phyloP scores from a whole-genome alignment of 2,113 vertebrate species.

The Ginglymostoma cirratum region DNA sequence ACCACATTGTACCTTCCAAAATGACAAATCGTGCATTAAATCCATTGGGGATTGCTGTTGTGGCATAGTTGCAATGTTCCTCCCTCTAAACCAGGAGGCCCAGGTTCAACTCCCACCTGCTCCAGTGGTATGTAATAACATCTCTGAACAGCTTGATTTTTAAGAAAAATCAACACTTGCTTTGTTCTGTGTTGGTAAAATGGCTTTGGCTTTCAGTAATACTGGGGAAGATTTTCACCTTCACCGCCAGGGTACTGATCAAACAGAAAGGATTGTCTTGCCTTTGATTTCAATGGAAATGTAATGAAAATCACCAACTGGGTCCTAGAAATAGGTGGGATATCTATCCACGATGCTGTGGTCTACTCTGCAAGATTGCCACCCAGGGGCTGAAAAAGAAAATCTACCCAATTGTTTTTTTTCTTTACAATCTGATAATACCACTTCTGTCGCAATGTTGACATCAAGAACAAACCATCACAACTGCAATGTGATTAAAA shows the following conservation, averaged over 20 bases:
- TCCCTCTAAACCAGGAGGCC: too few relatives aligned
- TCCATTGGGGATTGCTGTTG: neutral
- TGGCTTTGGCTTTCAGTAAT: neutral
- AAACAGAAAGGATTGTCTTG: neutral
- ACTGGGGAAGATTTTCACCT: neutral
- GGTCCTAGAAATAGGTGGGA: neutral
- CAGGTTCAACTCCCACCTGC: too few relatives aligned
- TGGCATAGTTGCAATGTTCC: too few relatives aligned
- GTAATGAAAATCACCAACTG: neutral
- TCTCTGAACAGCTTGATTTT: too few relatives aligned
- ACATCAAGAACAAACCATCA: neutral
- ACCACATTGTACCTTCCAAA: neutral
- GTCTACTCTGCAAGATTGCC: neutral
- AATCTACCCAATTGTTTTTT: neutral
- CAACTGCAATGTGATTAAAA: neutral
- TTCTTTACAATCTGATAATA: neutral
- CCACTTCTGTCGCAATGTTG: neutral
- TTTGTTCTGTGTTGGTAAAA: neutral
- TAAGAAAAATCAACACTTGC: too few relatives aligned
- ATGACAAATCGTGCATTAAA: neutral
- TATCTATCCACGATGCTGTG: neutral
- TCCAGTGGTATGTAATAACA: too few relatives aligned
- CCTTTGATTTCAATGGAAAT: too few relatives aligned
- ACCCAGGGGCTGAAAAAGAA: neutral
- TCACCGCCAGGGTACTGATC: neutral